Evolutionary conservation across 2,888 invertebrate species (phyloP).

Genomic region (Cyclophora punctaria): DNA sequence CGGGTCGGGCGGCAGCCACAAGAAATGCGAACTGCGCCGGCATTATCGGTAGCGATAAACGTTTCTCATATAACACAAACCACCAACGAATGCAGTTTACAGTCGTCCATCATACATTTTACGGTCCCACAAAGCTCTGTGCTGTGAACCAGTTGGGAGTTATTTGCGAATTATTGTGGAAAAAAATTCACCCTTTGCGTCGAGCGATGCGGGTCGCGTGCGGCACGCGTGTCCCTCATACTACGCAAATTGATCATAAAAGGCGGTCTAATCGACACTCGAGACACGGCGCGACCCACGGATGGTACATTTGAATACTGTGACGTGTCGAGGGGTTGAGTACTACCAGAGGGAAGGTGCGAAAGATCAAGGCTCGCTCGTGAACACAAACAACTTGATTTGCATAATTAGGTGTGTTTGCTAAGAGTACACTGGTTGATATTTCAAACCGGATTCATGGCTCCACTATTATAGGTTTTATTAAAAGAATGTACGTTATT

Average conservation of each 20-base stretch:
- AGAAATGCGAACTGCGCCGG: constrained; percentile 9
- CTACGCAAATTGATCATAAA: constrained; percentile 58
- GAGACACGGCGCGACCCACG: constrained; percentile 39
- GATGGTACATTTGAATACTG: constrained; percentile 37
- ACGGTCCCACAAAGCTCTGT: constrained; percentile 29
- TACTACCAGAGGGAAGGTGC: constrained; percentile 42
- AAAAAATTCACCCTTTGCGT: constrained; percentile 28
- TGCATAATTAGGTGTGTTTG: constrained; percentile 44
- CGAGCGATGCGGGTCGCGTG: constrained; percentile 67
- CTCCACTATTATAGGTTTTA: constrained; percentile 25
- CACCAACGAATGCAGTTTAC: constrained; percentile 26
- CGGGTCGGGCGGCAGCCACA: not conserved
- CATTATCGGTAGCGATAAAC: constrained; percentile 25
- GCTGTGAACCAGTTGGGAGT: constrained; percentile 23
- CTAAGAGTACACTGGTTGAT: constrained; percentile 54
- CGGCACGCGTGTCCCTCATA: constrained; percentile 64
- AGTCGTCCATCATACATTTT: constrained; percentile 32
- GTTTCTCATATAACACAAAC: constrained; percentile 35
- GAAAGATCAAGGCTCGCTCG: constrained; percentile 46
- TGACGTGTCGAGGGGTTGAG: constrained; percentile 33
- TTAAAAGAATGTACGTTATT: constrained; percentile 10
- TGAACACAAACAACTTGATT: constrained; percentile 43
- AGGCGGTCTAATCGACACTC: constrained; percentile 47
- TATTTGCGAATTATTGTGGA: constrained; percentile 46
- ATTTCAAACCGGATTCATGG: constrained; percentile 51